phyloP scores from a whole-genome alignment of 1,140 invertebrate species.

The Nephila pilipes region DNA sequence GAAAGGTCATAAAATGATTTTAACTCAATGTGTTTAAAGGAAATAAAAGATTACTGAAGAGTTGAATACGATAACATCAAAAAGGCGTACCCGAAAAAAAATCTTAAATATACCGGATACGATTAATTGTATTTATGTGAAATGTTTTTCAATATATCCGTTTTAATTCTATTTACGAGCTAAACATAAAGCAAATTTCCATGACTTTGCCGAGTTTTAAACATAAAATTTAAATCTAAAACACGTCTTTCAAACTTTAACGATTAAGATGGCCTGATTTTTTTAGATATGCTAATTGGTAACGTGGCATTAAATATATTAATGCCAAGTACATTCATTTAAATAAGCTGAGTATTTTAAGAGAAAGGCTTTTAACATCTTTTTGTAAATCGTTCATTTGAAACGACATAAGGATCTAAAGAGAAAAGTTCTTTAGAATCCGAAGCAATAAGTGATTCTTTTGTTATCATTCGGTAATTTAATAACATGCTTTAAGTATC shows the following conservation, averaged over 20 bases:
- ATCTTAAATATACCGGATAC: not conserved
- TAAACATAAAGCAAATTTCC: not conserved
- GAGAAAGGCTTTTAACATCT: not conserved
- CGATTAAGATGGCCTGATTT: not conserved
- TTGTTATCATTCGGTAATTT: no score
- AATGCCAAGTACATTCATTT: not conserved
- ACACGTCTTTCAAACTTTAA: conserved; percentile 21
- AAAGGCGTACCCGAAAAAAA: conserved; percentile 3
- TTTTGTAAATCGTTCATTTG: not conserved
- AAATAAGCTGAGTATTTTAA: not conserved
- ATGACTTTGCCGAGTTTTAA: not conserved
- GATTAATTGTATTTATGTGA: conserved; percentile 28
- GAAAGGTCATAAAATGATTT: not conserved
- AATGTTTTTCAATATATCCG: not conserved
- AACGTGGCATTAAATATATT: not conserved
- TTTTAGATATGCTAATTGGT: conserved; percentile 1
- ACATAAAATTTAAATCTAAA: conserved; percentile 29
- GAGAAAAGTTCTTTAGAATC: not conserved
- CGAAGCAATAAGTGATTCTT: no score
- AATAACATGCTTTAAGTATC: no score
- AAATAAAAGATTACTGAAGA: not conserved
- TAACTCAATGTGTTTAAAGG: not conserved
- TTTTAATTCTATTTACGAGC: conserved; percentile 36
- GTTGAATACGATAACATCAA: conserved; percentile 18
- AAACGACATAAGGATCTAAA: not conserved